Percentiles rank a stretch among this genome's conserved stretches.
Evolutionary conservation across 2,888 invertebrate genomes (phyloP).

Genomic region (Geophilus truncorum): DNA sequence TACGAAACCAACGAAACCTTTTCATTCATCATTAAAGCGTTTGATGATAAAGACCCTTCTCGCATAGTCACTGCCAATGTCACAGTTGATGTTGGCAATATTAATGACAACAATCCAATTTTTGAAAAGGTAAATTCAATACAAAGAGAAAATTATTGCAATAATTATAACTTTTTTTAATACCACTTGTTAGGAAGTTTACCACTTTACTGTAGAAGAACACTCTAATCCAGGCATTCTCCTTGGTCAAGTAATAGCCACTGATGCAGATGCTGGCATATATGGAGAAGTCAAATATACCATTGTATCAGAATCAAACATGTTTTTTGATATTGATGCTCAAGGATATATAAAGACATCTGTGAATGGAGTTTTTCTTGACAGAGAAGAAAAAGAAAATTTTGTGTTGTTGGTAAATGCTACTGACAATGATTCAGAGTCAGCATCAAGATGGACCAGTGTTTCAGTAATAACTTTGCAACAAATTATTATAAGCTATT

Average conservation of each 20-base stretch:
- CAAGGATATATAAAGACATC: not conserved
- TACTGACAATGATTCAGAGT: not conserved
- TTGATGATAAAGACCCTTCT: not conserved
- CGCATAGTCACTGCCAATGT: not conserved
- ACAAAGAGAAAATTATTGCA: not conserved
- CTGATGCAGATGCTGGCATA: not conserved
- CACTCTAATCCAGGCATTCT: not conserved
- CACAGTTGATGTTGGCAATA: not conserved
- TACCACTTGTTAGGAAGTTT: not conserved
- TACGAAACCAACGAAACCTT: not conserved
- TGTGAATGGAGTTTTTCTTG: not conserved
- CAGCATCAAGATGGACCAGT: not conserved
- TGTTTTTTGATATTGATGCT: not conserved
- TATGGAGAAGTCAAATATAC: not conserved
- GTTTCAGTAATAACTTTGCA: not conserved
- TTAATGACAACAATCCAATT: constrained; percentile 5
- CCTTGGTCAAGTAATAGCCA: not conserved
- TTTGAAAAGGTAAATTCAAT: not conserved
- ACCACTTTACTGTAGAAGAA: constrained; percentile 20
- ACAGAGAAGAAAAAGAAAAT: not conserved
- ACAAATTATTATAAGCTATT: too few relatives aligned
- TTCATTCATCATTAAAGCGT: not conserved
- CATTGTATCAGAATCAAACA: not conserved
- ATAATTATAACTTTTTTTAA: too few relatives aligned
- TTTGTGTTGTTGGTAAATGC: not conserved